Evolutionary conservation across 2,113 vertebrate species (phyloP), one percentile per base, ranked within the genome.

Genomic region (Oncorhynchus nerka): DNA sequence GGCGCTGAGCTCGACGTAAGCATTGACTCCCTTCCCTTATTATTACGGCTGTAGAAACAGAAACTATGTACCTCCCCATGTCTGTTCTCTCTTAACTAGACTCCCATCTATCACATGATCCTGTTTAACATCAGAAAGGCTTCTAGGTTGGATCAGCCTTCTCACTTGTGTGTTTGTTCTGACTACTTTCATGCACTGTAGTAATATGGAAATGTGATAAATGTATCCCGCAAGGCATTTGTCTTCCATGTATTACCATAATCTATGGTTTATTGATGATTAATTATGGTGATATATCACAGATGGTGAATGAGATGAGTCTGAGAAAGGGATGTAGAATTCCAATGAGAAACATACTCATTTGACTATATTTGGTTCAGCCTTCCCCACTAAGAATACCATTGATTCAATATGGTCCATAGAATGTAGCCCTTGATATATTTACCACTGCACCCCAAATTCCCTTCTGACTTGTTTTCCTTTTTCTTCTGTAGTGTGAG

Each of bases 1-100:
- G 71, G 93, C 95, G 26, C 89, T 92, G 80, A 92, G 81, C 88
- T 94, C 95, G 88, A 97, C 94, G 97, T 99, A 95, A 96, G 97
- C 88, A 74, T 73, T 2, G 0, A 22, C 79, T 79, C 66, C 49
- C 4, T 66, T 68, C 55, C 71, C 68, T 83, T 71, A 59, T 86
- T 76, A 73, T 73, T 49, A 19, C 66, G 51, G 48, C 51, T 2
- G 55, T 26, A 79, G 69, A 70, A 64, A 15, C 12, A 26, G 2
- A 7, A 45, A 32, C 26, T 30, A 30, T 11, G 13, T 19, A 39
- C 65, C 65, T 5, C 15, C 22, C 28, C 26, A 7, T 30, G 13
- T 32, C 30, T 30, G 26, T 19, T 32, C 8, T 19, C 13, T 30
- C 32, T 30, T 28, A 8, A 26, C 26, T n/a, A 13, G 26, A 22